phyloP scores from a whole-genome alignment of 2,888 invertebrate species.

The Zhuqinia jingwanae region DNA sequence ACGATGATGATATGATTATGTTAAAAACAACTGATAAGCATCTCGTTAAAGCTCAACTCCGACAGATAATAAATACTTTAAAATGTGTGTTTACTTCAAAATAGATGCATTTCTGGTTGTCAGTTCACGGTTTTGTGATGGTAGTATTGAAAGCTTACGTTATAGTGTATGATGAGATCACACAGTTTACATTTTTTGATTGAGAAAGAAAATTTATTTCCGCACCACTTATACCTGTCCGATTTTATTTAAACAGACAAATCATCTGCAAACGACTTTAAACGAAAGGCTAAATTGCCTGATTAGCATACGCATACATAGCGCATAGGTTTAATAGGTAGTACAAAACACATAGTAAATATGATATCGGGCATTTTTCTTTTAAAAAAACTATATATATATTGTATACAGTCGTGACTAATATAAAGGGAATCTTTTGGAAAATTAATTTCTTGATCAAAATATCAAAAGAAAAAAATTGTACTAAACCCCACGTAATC shows the following conservation, averaged over 20 bases:
- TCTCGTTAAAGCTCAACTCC: constrained; percentile 26
- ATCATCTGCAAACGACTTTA: constrained; percentile 62
- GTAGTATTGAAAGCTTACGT: background rate
- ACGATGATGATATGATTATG: constrained; percentile 50
- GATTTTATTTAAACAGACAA: constrained; percentile 64
- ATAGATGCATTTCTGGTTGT: too few relatives aligned
- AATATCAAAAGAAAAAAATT: constrained; percentile 24
- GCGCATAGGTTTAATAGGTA: too few relatives aligned
- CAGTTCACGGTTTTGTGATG: too few relatives aligned
- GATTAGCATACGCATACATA: constrained; percentile 61
- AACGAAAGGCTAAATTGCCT: constrained; percentile 60
- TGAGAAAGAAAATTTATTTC: background rate
- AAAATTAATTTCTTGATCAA: constrained; percentile 3
- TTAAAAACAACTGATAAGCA: constrained; percentile 60
- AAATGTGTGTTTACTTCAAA: too few relatives aligned
- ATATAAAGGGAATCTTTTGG: constrained; percentile 35
- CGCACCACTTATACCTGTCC: constrained; percentile 10
- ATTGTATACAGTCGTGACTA: constrained; percentile 68
- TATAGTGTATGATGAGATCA: background rate
- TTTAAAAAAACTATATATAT: too few relatives aligned
- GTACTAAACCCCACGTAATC: constrained; percentile 15
- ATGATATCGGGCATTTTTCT: constrained; percentile 35
- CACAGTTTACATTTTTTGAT: constrained; percentile 6
- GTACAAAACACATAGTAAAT: constrained; percentile 11
- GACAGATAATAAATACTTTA: too few relatives aligned